These are phyloP conservation scores for Protonemura montana DNA, from an alignment of 2,888 invertebrate genomes.

Conservation along the genomic window DNA sequence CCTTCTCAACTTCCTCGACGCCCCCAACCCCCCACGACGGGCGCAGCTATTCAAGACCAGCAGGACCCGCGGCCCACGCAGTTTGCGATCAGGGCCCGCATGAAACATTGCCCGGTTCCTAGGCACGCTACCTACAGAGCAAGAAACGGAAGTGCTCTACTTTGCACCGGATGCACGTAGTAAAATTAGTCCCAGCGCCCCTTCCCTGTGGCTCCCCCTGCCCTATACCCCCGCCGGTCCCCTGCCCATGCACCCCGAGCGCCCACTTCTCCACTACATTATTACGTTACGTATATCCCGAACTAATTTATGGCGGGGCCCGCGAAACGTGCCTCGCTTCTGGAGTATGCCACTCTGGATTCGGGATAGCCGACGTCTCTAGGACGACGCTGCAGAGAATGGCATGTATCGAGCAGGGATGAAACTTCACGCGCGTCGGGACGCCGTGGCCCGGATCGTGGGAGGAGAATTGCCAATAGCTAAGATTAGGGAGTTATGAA, in stretches of 20 bases:
- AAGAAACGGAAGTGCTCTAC: slow-evolving; percentile 34
- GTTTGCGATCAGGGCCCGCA: neutral
- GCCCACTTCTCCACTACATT: slow-evolving; percentile 14
- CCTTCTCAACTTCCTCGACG: neutral
- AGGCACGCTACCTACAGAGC: slow-evolving; percentile 13
- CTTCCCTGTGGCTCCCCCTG: neutral
- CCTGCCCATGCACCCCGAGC: neutral
- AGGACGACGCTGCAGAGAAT: neutral
- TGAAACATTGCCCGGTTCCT: neutral
- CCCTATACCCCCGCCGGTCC: neutral
- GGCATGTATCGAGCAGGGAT: neutral
- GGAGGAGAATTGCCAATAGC: slow-evolving; percentile 21
- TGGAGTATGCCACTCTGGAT: slow-evolving; percentile 25
- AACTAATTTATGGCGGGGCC: slow-evolving; percentile 38
- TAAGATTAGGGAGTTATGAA: neutral
- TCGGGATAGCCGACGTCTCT: neutral
- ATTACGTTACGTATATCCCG: slow-evolving; percentile 34
- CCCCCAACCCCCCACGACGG: neutral
- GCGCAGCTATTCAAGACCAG: neutral
- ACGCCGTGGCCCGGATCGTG: neutral
- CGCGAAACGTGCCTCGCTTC: slow-evolving; percentile 15
- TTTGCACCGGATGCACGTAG: slow-evolving; percentile 40
- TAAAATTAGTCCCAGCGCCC: slow-evolving; percentile 38
- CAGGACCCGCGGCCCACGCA: neutral
- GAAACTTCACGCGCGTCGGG: neutral